These are phyloP conservation scores for Phalanger gymnotis DNA, from an alignment of 2,797 vertebrate genomes.

Conservation along the genomic window DNA sequence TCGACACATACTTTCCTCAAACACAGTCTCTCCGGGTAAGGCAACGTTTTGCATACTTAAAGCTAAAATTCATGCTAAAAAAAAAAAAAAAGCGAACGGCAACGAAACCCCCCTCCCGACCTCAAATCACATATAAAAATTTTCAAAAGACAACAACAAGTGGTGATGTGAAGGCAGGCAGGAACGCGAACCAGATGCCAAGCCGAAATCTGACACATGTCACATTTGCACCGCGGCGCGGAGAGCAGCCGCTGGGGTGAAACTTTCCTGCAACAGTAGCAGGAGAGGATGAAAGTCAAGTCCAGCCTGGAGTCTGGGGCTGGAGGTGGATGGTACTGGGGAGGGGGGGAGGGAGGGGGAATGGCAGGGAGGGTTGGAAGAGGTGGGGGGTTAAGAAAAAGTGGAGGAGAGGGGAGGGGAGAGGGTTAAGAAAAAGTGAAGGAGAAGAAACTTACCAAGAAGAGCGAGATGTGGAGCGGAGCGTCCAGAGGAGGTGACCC, in stretches of 20 bases:
- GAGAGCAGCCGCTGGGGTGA: constrained; percentile 53
- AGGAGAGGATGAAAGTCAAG: constrained; percentile 65
- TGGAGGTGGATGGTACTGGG: constrained; percentile 36
- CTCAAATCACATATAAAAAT: constrained; percentile 6
- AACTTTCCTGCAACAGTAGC: constrained; percentile 80
- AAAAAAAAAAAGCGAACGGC: neutral
- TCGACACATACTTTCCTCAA: constrained; percentile 63
- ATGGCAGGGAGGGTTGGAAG: constrained; percentile 44
- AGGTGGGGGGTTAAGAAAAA: constrained; percentile 52
- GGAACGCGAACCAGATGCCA: constrained; percentile 45
- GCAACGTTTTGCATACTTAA: constrained; percentile 51
- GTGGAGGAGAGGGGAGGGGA: constrained; percentile 48
- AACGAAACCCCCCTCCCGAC: too few relatives aligned
- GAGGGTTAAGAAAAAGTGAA: constrained; percentile 23
- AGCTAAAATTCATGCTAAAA: constrained; percentile 16
- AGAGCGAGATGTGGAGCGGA: constrained; percentile 49
- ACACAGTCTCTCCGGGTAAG: constrained; percentile 20
- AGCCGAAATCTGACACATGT: constrained; percentile 79
- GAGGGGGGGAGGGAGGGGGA: constrained; percentile 16
- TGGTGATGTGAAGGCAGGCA: constrained; percentile 27
- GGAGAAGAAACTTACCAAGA: constrained; percentile 76
- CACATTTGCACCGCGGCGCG: constrained; percentile 56
- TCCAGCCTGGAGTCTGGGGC: constrained; percentile 42
- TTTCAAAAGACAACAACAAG: constrained; percentile 66
- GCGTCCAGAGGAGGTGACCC: constrained; percentile 65